phyloP scores from a whole-genome alignment of 2,797 vertebrate genomes.

The Hirundo rustica region DNA sequence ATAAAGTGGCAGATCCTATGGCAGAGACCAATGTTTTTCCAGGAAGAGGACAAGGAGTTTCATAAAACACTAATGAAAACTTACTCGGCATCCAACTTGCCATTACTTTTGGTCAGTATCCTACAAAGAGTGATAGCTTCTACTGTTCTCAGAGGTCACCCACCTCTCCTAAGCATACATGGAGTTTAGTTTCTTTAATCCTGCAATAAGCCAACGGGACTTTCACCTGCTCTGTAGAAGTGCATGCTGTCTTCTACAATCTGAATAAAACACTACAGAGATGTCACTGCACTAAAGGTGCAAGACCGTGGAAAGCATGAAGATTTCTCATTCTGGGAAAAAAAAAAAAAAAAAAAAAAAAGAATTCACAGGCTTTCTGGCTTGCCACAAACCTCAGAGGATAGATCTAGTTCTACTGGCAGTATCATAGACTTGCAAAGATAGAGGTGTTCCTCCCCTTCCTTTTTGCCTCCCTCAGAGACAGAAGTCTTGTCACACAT shows the following conservation, averaged over 20 bases:
- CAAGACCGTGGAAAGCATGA: neutral
- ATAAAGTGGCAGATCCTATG: neutral
- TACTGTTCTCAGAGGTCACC: neutral
- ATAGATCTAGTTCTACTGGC: neutral
- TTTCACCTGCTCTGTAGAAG: neutral
- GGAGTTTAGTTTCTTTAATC: neutral
- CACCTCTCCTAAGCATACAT: neutral
- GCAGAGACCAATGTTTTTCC: neutral
- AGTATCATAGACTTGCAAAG: neutral
- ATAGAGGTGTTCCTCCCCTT: neutral
- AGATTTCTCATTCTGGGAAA: neutral
- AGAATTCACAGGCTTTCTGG: neutral
- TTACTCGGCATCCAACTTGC: neutral
- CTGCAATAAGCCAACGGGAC: neutral
- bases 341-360: neutral
- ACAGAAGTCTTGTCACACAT: neutral
- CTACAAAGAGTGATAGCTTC: neutral
- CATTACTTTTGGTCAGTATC: neutral
- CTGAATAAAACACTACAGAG: neutral
- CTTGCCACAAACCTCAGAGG: neutral
- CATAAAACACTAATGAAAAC: neutral
- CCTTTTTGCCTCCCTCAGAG: neutral
- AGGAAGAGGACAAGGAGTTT: neutral
- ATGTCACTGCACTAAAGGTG: neutral
- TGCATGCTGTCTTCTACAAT: neutral